phyloP scores from a whole-genome alignment of 2,888 invertebrate species.

The Hoplodrina ambigua region DNA sequence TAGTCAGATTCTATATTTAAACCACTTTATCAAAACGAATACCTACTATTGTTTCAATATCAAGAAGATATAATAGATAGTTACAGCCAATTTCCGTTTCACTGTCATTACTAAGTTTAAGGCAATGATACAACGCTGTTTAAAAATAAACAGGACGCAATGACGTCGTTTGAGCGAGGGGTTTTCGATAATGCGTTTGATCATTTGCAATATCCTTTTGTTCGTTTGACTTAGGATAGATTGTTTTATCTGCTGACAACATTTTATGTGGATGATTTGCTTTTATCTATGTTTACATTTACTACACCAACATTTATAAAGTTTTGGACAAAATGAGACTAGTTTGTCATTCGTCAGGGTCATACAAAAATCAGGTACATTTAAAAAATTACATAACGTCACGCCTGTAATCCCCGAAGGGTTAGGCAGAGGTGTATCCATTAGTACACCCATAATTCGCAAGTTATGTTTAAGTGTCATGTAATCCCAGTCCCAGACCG shows the following conservation, averaged over 20 bases:
- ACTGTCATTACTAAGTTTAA: constrained; percentile 4
- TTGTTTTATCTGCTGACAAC: constrained; percentile 29
- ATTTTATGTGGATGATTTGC: constrained; percentile 7
- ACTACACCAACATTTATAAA: background rate
- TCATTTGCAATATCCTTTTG: constrained; percentile 65
- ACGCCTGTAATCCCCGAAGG: too few species aligned
- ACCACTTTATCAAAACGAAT: background rate
- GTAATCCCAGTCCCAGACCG: too few species aligned
- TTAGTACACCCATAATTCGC: too few species aligned
- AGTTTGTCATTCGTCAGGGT: background rate
- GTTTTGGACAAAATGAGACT: background rate
- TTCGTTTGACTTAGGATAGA: constrained; percentile 25
- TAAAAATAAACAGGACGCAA: constrained; percentile 37
- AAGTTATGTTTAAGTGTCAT: too few species aligned
- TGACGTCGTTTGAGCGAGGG: constrained; percentile 29
- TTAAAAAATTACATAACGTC: too few species aligned
- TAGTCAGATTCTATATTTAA: too few species aligned
- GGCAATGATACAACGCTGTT: background rate
- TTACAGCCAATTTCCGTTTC: constrained; percentile 10
- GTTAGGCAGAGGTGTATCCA: too few species aligned
- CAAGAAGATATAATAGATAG: constrained; percentile 2
- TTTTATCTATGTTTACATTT: constrained; percentile 9
- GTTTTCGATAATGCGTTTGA: constrained; percentile 61
- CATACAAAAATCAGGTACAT: background rate
- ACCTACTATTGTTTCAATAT: background rate